Evolutionary conservation across 2,797 vertebrate species (phyloP), one percentile per base, ranked within the genome.

Genomic region (Catamblyrhynchus diadema): DNA sequence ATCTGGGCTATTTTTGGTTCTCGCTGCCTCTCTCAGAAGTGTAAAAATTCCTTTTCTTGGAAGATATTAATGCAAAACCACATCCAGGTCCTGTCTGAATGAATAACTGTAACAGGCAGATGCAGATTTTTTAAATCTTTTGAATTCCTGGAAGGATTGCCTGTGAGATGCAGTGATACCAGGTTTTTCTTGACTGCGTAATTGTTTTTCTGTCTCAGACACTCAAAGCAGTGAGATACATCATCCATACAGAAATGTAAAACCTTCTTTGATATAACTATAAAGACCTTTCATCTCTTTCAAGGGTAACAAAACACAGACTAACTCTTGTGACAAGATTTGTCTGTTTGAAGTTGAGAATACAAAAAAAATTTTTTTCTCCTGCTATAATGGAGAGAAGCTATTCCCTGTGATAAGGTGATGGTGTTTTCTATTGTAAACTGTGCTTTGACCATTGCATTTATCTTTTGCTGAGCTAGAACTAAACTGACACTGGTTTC

Each of bases 211-310:
- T 87, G 56, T 77, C 86, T 86, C 78, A 89, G 57, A 77, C 64
- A 87, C 57, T 32, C 0, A 2, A 61, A 92, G 64, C 65, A 77
- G 62, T 44, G 78, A 89, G 71, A 90, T 71, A 44, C 42, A 80
- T 88, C 81, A 89, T 92, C 81, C 81, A 57, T 9, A 71, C 35
- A 82, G 61, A 94, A 73, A 88, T 50, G 45, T 64, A 83, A 90
- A 93, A 70, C 59, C 66, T 72, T 30, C 86, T 94, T 95, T 97
- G 92, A 89, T 93, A 65, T n/a, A 67, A 85, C 90, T 91, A 4
- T 84, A 71, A 92, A 94, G 75, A 92, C 42, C 94, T 95, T 95
- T 95, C 86, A 81, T 94, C 57, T 51, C 78, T 85, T 96, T 87
- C 78, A 96, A 85, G 84, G 25, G 30, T 67, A 94, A 87, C 92